Base-by-base conservation (phyloP, 2,797 vertebrate genomes). In the Coilia nasus region DNA sequence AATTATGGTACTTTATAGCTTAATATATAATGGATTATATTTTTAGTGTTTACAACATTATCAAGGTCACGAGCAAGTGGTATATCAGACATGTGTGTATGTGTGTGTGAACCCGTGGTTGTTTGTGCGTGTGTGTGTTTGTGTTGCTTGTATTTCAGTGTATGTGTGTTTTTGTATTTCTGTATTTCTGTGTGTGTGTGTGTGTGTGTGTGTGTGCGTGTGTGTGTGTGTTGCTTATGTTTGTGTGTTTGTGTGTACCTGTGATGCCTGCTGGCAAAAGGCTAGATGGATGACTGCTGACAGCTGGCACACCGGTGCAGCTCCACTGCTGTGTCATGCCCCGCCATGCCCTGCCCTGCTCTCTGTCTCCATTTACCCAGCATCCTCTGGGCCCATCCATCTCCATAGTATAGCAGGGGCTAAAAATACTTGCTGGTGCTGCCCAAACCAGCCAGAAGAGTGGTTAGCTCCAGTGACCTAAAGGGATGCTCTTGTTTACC, bases 321-420 rank as follows among this genome's bases (percentile, higher is more conserved):
- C 50, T 85, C 89, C 62, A 60, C 92, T 93, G 94, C 93, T 93
- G 93, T 90, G 93, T 94, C 94, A 93, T 93, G 91, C 87, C 91
- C 81, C 62, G 44, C 75, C 78, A 89, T 78, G 71, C 71, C 91
- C 91, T 86, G 83, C 84, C 85, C 46, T 84, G 67, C 89, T 91
- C 88, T 93, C 93, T 91, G 90, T 93, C 91, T 93, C 89, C 86
- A 87, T 93, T 93, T 92, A 88, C 89, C 87, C 89, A 86, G 19
- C 90, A 87, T 87, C 87, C 88, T 90, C 56, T 84, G 85, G 91
- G 89, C 91, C 50, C 84, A 84, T 90, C 87, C 85, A 87, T 67
- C 90, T 88, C 90, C 90, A 88, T 89, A 83, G 85, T 89, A 87
- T 89, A 90, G 89, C 60, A 86, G 81, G 85, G 23, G 89, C 91